Percentiles rank a stretch among this genome's conserved stretches.
phyloP scores from a whole-genome alignment of 1,140 invertebrate species.

The Brachionus plicatilis region DNA sequence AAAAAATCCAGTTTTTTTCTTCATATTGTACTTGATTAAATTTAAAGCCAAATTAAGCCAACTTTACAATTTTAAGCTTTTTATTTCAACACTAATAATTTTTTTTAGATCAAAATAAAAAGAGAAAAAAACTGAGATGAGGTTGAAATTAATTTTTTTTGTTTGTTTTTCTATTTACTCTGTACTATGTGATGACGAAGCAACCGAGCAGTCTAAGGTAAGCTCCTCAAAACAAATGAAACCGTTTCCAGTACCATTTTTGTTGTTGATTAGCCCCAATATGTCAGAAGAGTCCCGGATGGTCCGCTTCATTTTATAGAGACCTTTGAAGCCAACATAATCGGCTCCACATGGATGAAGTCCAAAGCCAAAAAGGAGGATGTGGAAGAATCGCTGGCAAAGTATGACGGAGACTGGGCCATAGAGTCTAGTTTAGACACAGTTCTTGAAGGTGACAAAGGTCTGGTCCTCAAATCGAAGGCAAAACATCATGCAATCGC shows the following conservation, averaged over 20 bases:
- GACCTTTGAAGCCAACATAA: slow-evolving; percentile 9
- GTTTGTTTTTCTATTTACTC: background rate
- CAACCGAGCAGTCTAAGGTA: background rate
- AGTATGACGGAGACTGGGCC: slow-evolving; percentile 61
- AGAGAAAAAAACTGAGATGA: background rate
- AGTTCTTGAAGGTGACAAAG: slow-evolving; percentile 73
- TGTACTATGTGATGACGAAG: background rate
- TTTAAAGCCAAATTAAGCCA: background rate
- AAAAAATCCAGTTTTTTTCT: background rate
- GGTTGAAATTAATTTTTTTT: background rate
- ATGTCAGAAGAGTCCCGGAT: background rate
- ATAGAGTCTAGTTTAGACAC: slow-evolving; percentile 72
- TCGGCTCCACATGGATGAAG: slow-evolving; percentile 65
- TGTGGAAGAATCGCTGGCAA: slow-evolving; percentile 73
- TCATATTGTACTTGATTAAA: background rate
- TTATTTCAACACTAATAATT: background rate
- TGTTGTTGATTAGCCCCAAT: background rate
- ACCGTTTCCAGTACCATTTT: background rate
- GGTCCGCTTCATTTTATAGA: background rate
- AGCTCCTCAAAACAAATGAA: background rate
- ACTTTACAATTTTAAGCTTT: background rate
- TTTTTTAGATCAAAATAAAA: background rate
- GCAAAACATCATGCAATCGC: slow-evolving; percentile 93
- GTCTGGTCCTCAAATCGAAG: slow-evolving; percentile 84
- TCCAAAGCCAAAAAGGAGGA: slow-evolving; percentile 90